Evolutionary conservation across 2,113 vertebrate species (phyloP), one percentile per base, ranked within the genome.

Genomic region (Tragelaphus buxtoni): DNA sequence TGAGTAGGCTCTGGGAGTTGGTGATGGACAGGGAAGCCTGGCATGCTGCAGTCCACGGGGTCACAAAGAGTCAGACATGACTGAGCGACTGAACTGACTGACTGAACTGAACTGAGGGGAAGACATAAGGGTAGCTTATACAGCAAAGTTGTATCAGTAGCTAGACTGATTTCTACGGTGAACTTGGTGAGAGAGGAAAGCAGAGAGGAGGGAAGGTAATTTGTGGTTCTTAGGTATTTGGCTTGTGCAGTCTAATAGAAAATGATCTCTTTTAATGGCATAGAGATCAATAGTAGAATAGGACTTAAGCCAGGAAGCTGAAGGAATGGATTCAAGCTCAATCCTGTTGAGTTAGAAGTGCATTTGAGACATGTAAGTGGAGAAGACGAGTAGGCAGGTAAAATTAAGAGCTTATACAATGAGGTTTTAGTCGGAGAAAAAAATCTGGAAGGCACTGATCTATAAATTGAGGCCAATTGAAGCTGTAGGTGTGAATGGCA

Each of bases 371-470:
- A 32, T 88, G 35, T 58, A 83, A 58, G 24, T 88, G 53, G 60
- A 91, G 47, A 95, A 81, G 22, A 76, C 69, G 47, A 92, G 22
- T 91, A 94, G 72, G 26, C 63, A 97, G 58, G 49, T 22, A 35
- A 32, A 90, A 92, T 87, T 79, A 69, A 93, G 26, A 87, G 47
- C 65, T 79, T 65, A 93, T 35, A 93, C 45, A 96, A 97, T 91
- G 84, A 84, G 16, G 30, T 61, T 87, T 94, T 87, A 95, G 61
- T 93, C 26, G 65, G 65, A 90, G 72, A 4, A 60, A 95, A 53
- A 45, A 61, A 22, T 42, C 26, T 92, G 9, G 8, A 28, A 91
- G 35, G 16, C 24, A 55, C 4, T 56, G 35, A 42, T 90, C 6
- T 80, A 24, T 63, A 63, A 30, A 94, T 13, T 60, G 30, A 95